Conservation (phyloP, 2,888 invertebrate genomes). For the Troides helena region DNA sequence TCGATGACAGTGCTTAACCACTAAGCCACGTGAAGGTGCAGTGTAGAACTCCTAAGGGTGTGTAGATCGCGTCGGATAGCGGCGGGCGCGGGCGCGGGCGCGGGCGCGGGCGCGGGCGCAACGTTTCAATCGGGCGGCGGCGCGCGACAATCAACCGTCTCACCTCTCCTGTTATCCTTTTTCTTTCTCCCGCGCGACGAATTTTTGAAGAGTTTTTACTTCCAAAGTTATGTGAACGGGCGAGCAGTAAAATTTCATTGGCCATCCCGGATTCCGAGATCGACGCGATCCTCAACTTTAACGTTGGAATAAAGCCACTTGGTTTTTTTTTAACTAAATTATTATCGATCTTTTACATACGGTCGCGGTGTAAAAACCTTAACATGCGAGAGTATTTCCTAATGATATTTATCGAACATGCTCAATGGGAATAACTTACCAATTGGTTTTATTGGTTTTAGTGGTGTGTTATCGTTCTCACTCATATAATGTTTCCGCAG, state of each 20-base stretch:
- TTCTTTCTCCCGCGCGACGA: too few species aligned
- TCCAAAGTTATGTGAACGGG: constrained; percentile 52
- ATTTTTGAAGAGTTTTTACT: constrained; percentile 41
- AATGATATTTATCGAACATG: not conserved
- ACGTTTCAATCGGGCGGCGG: constrained; percentile 68
- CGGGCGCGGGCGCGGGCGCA: constrained; percentile 42
- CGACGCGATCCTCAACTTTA: constrained; percentile 41
- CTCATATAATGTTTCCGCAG: too few species aligned
- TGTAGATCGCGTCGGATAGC: constrained; percentile 50
- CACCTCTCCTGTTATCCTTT: constrained; percentile 21
- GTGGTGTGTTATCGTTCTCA: not conserved
- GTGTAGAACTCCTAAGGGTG: constrained; percentile 24
- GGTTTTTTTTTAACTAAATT: constrained; percentile 35
- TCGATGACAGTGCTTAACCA: too few species aligned
- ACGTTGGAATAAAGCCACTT: constrained; percentile 55
- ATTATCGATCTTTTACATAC: constrained; percentile 5
- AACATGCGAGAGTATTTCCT: not conserved
- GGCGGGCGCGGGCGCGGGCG: constrained; percentile 34
- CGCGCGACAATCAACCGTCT: constrained; percentile 44
- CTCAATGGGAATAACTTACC: constrained; percentile 1
- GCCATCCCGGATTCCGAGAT: constrained; percentile 48
- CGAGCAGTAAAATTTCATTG: constrained; percentile 60
- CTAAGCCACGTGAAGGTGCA: not conserved
- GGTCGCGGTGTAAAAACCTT: not conserved
- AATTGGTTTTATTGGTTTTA: not conserved